Percentiles rank a stretch among this genome's conserved stretches.
Conservation (phyloP, 1,140 invertebrate genomes). For the Prorops nasuta region DNA sequence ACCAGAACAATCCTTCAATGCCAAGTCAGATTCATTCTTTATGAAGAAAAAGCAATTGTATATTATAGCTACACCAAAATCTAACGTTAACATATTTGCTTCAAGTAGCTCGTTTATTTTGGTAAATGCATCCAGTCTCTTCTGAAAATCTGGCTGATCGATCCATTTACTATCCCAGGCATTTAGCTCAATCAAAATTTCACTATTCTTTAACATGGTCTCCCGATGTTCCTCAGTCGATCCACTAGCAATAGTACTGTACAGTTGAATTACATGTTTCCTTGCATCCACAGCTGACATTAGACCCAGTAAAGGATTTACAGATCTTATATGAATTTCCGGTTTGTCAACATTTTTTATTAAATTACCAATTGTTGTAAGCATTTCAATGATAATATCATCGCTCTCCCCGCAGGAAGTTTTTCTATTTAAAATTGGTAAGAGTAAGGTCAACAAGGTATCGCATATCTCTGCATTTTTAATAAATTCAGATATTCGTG, state of each 20-base stretch:
- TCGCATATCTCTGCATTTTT: conserved; percentile 66
- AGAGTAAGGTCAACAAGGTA: conserved; percentile 66
- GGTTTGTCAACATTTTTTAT: conserved; percentile 67
- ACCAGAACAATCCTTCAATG: conserved; percentile 76
- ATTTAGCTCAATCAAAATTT: conserved; percentile 72
- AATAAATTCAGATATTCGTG: conserved; percentile 73
- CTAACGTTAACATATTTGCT: conserved; percentile 59
- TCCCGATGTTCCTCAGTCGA: conserved; percentile 33
- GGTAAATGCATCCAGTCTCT: conserved; percentile 72
- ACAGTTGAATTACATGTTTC: conserved; percentile 64
- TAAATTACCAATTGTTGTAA: conserved; percentile 74
- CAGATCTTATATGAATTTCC: conserved; percentile 63
- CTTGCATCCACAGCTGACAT: conserved; percentile 61
- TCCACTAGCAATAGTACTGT: conserved; percentile 57
- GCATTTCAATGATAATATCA: conserved; percentile 63
- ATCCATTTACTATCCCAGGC: conserved; percentile 81
- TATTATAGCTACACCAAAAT: conserved; percentile 71
- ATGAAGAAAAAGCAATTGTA: conserved; percentile 83
- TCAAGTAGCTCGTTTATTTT: conserved; percentile 63
- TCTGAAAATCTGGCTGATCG: conserved; percentile 89
- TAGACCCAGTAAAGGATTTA: conserved; percentile 67
- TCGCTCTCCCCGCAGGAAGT: conserved; percentile 52
- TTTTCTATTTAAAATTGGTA: conserved; percentile 74
- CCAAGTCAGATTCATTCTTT: conserved; percentile 76
- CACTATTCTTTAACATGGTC: conserved; percentile 41